These are phyloP conservation scores for Otolemur crassicaudatus DNA, from an alignment of 2,797 vertebrate species.

Conservation along the genomic window DNA sequence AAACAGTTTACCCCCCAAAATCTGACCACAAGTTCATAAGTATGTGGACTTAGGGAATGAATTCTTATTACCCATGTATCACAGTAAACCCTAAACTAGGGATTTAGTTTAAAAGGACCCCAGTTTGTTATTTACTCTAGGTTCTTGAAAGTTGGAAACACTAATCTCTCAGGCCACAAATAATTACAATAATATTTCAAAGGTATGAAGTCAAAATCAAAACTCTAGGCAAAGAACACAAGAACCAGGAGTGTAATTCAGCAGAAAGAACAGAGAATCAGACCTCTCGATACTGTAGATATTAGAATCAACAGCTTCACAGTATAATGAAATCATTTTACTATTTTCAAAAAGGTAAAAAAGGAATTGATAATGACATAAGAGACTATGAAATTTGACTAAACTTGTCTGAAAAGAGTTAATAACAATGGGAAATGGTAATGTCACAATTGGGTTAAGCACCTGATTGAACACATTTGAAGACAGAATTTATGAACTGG, in stretches of 20 bases:
- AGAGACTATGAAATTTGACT: background rate
- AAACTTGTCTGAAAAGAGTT: background rate
- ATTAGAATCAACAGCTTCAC: background rate
- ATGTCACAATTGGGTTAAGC: background rate
- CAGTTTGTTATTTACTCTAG: background rate
- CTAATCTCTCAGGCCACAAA: background rate
- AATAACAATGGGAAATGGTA: background rate
- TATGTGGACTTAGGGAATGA: background rate
- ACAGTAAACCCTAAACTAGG: background rate
- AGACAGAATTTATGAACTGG: background rate
- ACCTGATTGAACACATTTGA: background rate
- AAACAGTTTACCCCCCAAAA: background rate
- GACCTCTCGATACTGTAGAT: background rate
- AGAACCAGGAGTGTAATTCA: background rate
- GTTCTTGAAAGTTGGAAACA: background rate
- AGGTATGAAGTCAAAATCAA: background rate
- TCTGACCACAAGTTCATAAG: background rate
- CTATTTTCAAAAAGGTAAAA: background rate
- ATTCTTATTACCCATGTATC: background rate
- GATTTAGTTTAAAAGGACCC: slow-evolving; percentile 3
- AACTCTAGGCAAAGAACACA: background rate
- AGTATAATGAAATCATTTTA: background rate
- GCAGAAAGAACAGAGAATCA: background rate
- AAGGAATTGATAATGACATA: background rate
- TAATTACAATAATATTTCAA: background rate